Evolutionary conservation across 2,797 vertebrate genomes (phyloP), one percentile per base, ranked within the genome.

Genomic region (Ctenosaura bakeri): DNA sequence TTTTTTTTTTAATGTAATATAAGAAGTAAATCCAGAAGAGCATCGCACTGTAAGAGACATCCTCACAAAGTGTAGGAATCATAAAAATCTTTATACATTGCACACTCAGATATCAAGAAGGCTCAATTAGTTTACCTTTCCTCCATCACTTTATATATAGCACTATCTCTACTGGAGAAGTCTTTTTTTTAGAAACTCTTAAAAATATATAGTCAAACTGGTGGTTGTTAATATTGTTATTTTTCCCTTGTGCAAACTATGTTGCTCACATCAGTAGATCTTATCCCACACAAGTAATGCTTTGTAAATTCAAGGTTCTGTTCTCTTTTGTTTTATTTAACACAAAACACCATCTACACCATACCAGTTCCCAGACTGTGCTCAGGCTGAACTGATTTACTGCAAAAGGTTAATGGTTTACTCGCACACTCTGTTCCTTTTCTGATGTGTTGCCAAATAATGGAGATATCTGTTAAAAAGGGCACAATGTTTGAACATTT

Each of bases 391-490:
- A 46, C 32, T 71, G 50, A 73, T 0, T 42, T 71, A 71, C 84
- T 80, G 52, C 88, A 64, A 86, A 88, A 13, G 0, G 0, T 84
- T 82, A 88, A 59, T 0, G 3, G 77, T 13, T 38, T 9, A 16
- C 89, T 76, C 42, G 35, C 24, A 35, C 85, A 83, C 52, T 86
- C 89, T 86, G 89, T 64, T 94, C 87, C 73, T 83, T 82, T 90
- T 83, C 77, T 66, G 83, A 88, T 81, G 26, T 78, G 84, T 88
- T 89, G 91, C 8, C 87, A 66, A 92, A 88, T 90, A 94, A 96
- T 35, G 92, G 94, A 94, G 89, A 92, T 90, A 88, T 92, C 89
- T 90, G 85, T 90, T 92, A 92, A 93, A 77, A 18, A 14, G 22
- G 91, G 50, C 46, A 84, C 88, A 74, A 91, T 88, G 85, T 89